Conservation (phyloP, 1,140 invertebrate species). For the Drosophila subobscura region DNA sequence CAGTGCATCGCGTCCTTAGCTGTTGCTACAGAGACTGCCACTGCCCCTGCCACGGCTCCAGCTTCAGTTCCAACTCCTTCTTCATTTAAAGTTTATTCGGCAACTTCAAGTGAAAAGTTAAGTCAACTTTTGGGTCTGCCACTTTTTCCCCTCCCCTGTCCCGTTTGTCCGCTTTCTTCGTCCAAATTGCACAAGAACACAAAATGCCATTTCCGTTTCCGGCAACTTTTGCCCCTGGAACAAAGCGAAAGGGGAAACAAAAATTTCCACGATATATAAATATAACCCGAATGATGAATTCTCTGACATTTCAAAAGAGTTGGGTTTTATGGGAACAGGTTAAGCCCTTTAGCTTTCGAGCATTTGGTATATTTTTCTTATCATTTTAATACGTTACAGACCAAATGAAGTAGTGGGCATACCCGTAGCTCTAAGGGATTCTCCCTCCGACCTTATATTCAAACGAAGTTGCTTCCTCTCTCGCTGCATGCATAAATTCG, state of each 20-base stretch:
- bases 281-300: slow-evolving; percentile 3
- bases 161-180: background rate
- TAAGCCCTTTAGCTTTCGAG: background rate
- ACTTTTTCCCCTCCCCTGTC: background rate
- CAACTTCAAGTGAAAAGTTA: slow-evolving; percentile 79
- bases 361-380: background rate
- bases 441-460: slow-evolving; percentile 5
- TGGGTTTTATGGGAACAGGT: background rate
- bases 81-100: slow-evolving; percentile 77
- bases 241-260: slow-evolving; percentile 47
- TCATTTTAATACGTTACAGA: background rate
- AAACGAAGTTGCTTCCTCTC: slow-evolving; percentile 23
- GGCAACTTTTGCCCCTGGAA: slow-evolving; percentile 71
- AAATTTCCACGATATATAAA: slow-evolving; percentile 8
- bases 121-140: slow-evolving; percentile 64
- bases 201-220: slow-evolving; percentile 81
- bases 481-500: slow-evolving; percentile 63
- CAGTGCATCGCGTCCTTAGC: slow-evolving; percentile 49
- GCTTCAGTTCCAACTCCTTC: slow-evolving; percentile 21
- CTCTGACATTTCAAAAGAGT: background rate
- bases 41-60: too few relatives aligned
- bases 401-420: slow-evolving; percentile 21
- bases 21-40: background rate
- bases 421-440: background rate
- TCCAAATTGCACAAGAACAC: slow-evolving; percentile 56